Evolutionary conservation across 1,140 invertebrate genomes (phyloP).

Genomic region (Drosophila parvula): DNA sequence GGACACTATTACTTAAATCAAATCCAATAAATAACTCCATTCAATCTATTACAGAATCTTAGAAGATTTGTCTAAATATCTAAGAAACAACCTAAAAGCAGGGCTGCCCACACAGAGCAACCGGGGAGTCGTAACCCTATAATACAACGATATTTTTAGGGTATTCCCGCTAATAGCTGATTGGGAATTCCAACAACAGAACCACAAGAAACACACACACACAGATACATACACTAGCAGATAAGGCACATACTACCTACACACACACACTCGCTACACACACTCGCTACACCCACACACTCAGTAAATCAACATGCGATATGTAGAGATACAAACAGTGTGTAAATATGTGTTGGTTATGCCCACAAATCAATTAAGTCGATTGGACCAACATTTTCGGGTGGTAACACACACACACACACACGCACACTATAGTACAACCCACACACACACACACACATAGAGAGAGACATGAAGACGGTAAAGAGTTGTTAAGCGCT

Average conservation of each 20-base stretch:
- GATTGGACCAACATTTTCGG: slow-evolving; percentile 69
- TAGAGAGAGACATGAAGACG: slow-evolving; percentile 10
- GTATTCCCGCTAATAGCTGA: slow-evolving; percentile 52
- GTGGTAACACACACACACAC: slow-evolving; percentile 21
- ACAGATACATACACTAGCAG: slow-evolving; percentile 13
- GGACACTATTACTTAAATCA: too few relatives aligned
- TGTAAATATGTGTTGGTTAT: slow-evolving; percentile 79
- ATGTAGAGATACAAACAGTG: slow-evolving; percentile 30
- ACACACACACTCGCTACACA: slow-evolving; percentile 22
- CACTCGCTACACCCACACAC: slow-evolving; percentile 17
- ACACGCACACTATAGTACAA: not conserved
- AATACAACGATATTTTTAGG: slow-evolving; percentile 9
- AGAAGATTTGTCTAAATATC: not conserved
- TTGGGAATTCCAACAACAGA: slow-evolving; percentile 37
- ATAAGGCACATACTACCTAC: slow-evolving; percentile 15
- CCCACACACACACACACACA: not conserved
- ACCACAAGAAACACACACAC: slow-evolving; percentile 31
- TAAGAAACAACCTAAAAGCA: not conserved
- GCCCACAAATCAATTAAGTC: slow-evolving; percentile 83
- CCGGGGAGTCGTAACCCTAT: not conserved
- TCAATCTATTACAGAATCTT: too few relatives aligned
- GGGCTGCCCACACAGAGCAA: not conserved
- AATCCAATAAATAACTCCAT: too few relatives aligned
- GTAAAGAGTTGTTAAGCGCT: slow-evolving; percentile 46
- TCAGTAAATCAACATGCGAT: slow-evolving; percentile 55